Conservation (phyloP, 2,113 vertebrate species). For the Heptranchias perlo region DNA sequence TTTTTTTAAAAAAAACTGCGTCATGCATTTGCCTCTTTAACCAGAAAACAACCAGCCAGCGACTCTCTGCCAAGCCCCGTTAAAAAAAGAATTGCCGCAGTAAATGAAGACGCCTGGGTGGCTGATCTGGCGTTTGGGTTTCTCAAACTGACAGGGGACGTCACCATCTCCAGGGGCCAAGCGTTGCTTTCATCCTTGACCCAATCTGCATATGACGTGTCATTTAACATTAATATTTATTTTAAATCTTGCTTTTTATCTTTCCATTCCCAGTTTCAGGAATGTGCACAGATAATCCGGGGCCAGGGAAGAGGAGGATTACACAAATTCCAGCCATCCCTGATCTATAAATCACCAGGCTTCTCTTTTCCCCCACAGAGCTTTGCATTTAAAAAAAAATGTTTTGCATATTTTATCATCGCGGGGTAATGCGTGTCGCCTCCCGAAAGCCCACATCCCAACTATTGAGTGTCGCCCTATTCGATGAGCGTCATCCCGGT, state of each 20-base stretch:
- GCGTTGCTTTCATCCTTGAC: neutral
- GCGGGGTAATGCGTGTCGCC: neutral
- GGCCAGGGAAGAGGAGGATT: neutral
- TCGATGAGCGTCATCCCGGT: neutral
- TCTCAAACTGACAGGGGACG: neutral
- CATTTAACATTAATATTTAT: neutral
- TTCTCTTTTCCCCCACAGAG: neutral
- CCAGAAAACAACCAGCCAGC: neutral
- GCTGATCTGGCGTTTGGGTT: neutral
- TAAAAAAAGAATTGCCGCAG: neutral
- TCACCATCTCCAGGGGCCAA: neutral
- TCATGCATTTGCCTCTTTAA: neutral
- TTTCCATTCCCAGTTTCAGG: neutral
- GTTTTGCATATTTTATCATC: neutral
- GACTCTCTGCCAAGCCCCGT: neutral
- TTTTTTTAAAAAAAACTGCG: neutral
- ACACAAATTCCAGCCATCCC: neutral
- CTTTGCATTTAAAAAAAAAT: neutral
- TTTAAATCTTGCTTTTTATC: neutral
- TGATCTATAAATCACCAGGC: neutral
- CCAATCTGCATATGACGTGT: neutral
- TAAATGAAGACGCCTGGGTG: constrained; percentile 7
- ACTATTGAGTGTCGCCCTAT: neutral
- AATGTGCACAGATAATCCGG: neutral
- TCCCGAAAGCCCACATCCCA: neutral